Conservation (phyloP, 2,113 vertebrate species). For the Suricata suricatta region DNA sequence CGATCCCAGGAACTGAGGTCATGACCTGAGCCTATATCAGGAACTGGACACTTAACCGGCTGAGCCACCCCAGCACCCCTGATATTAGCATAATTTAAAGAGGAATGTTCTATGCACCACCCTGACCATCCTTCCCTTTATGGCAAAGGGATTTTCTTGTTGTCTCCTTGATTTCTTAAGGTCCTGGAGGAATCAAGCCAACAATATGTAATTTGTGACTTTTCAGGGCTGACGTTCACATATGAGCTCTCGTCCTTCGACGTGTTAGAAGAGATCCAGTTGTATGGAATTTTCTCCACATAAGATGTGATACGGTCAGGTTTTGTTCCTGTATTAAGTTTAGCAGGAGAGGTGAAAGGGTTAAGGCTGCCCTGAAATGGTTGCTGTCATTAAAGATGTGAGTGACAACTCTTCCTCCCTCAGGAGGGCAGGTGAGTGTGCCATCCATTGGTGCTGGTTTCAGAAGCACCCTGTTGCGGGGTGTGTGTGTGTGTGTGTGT, state of each 20-base stretch:
- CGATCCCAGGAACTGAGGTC: no score
- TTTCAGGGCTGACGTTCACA: slow-evolving; percentile 40
- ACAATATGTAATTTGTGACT: slow-evolving; percentile 25
- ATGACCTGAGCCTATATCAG: no score
- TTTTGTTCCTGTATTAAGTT: slow-evolving; percentile 20
- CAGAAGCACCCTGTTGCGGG: background rate
- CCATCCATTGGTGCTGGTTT: background rate
- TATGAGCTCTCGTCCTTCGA: slow-evolving; percentile 32
- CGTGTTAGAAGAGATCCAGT: slow-evolving; percentile 59
- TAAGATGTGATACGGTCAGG: background rate
- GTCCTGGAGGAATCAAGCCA: slow-evolving; percentile 37
- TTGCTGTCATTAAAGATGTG: background rate
- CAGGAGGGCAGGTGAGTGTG: background rate
- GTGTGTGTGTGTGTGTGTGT: no score
- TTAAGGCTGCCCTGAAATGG: background rate
- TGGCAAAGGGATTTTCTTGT: slow-evolving; percentile 5
- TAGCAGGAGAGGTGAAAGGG: background rate
- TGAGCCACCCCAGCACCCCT: no score
- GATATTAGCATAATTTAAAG: background rate
- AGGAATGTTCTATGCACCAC: background rate
- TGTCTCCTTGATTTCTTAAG: slow-evolving; percentile 13
- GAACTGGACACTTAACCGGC: no score
- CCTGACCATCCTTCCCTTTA: background rate
- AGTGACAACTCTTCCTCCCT: background rate
- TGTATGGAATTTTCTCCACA: slow-evolving; percentile 41